Conservation (phyloP, 2,888 invertebrate species). For the Phengaris alcon region DNA sequence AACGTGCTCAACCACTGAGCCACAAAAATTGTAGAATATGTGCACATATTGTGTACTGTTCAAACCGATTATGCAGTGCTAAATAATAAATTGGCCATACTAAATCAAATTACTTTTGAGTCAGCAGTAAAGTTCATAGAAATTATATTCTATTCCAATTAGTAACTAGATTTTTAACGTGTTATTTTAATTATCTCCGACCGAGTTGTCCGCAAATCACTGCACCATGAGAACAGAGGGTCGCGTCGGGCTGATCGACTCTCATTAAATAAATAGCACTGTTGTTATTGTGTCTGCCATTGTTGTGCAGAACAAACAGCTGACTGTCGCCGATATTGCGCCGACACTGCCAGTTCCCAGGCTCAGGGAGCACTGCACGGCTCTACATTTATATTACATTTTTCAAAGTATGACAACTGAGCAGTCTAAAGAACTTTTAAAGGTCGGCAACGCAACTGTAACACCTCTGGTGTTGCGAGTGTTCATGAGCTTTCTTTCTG, state of each 20-base stretch:
- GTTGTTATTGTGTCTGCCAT: background rate
- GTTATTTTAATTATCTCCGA: background rate
- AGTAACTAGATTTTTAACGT: background rate
- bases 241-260: background rate
- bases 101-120: no score
- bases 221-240: constrained; percentile 1
- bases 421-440: no score
- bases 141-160: background rate
- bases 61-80: no score
- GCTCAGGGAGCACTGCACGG: background rate
- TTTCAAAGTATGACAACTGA: no score
- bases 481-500: background rate
- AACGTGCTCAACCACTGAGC: no score
- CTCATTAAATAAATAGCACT: background rate
- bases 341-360: background rate
- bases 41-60: no score
- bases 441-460: background rate
- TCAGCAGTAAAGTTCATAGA: no score
- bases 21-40: no score
- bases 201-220: background rate
- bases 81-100: no score
- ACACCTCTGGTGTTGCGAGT: background rate
- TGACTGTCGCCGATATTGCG: background rate
- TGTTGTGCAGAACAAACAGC: background rate
- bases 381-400: no score